A percentile compares a stretch with the other conserved stretches of the same genome.
These are phyloP conservation scores for Galemys pyrenaicus DNA, from an alignment of 2,113 vertebrate species.

Conservation along the genomic window DNA sequence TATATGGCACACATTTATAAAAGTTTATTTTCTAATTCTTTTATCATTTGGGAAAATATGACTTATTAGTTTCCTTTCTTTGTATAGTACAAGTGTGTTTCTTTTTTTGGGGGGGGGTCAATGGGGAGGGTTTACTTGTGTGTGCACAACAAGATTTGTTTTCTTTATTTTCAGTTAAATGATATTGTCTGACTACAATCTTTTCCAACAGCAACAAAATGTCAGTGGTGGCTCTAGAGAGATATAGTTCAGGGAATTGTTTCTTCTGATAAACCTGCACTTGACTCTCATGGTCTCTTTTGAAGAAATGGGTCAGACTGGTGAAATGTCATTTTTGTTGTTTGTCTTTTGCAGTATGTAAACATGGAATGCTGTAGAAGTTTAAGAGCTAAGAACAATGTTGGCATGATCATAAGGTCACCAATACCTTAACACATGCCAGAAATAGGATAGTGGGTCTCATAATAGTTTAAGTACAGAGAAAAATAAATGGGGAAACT, in stretches of 20 bases:
- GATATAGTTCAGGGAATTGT: not conserved
- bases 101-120: rapidly evolving
- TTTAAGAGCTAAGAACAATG: constrained; percentile 15
- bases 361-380: not conserved
- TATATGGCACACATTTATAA: not conserved
- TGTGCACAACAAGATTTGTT: not conserved
- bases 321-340: constrained; percentile 64
- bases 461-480: not conserved
- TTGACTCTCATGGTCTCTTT: constrained; percentile 49
- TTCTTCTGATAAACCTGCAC: constrained; percentile 15
- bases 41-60: not conserved
- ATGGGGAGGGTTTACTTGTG: not conserved
- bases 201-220: constrained; percentile 55
- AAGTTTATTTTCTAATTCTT: not conserved
- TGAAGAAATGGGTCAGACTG: constrained; percentile 7
- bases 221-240: rapidly evolving
- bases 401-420: constrained; percentile 21
- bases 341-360: constrained; percentile 52
- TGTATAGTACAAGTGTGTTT: not conserved
- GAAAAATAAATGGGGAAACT: not conserved
- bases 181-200: constrained; percentile 49
- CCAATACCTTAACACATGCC: not conserved
- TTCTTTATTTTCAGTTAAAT: constrained; percentile 49
- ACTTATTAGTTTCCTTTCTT: not conserved
- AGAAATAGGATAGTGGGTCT: not conserved